Evolutionary conservation across 2,113 vertebrate species (phyloP), one percentile per base, ranked within the genome.

Genomic region (Microcebus murinus): DNA sequence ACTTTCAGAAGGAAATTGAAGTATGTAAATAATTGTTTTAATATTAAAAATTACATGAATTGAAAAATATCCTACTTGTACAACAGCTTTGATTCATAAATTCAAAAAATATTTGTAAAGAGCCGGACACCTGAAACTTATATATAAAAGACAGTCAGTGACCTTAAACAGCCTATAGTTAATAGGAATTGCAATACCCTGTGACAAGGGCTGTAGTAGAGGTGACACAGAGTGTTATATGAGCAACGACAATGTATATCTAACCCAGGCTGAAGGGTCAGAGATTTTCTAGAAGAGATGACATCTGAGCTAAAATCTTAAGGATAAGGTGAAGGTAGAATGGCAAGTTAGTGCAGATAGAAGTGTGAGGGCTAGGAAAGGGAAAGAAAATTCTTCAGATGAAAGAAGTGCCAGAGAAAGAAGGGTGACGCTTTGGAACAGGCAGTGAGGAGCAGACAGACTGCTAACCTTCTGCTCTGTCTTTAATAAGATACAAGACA

Each of bases 1-100:
- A 91, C 27, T 74, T 95, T 86, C 14, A 61, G 14, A 94, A 88
- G 71, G 31, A 92, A 87, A 87, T 55, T 15, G 80, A 91, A 55
- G 83, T 9, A n/a, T 21, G 50, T 15, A 67, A 84, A 59, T 31
- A 45, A 18, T 20, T 85, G 15, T 50, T 89, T 85, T 57, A 45
- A 70, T 67, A 86, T 42, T 93, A n/a, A 83, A 87, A 67, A 45
- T 87, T 31, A 67, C 3, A 63, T 10, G 8, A 67, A 85, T 48
- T 79, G 52, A 90, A 36, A 80, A 83, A 68, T 31, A 48, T 42
- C 15, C 31, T 65, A 21, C 11, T 39, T 65, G n/a, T 4, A 70
- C 2, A 79, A 94, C 2, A 77, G 8, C 3, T 76, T 36, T 67
- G 86, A 88, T 82, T 88, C 76, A 84, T 36, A 71, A 80, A 91